phyloP scores from a whole-genome alignment of 2,113 vertebrate species.

The Coracopsis vasa region DNA sequence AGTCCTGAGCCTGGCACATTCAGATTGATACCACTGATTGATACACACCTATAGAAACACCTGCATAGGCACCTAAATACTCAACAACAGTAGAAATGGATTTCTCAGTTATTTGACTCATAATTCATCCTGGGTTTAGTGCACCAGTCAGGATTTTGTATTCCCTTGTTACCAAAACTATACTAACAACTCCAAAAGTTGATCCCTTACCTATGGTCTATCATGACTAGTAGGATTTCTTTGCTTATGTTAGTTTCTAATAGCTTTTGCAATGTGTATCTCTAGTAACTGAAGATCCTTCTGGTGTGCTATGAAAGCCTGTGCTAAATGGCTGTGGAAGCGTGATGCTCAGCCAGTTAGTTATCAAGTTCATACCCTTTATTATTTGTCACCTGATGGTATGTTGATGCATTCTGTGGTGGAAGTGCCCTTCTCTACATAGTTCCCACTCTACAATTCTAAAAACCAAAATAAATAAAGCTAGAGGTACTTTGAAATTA shows the following conservation, averaged over 20 bases:
- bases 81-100: not conserved
- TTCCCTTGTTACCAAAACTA: not conserved
- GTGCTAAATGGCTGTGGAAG: not conserved
- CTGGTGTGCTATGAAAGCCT: not conserved
- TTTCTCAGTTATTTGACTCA: not conserved
- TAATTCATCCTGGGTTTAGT: not conserved
- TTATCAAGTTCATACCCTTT: not conserved
- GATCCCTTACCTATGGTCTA: not conserved
- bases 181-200: not conserved
- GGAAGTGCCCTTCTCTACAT: not conserved
- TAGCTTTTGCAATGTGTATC: not conserved
- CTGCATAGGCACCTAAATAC: not conserved
- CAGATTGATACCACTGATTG: not conserved
- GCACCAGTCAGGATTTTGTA: not conserved
- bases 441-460: not conserved
- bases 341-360: not conserved
- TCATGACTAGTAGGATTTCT: not conserved
- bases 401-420: not conserved
- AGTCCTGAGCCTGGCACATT: not conserved
- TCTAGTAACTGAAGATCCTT: not conserved
- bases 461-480: not conserved
- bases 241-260: not conserved
- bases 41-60: not conserved
- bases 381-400: not conserved
- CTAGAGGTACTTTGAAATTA: not conserved